These are phyloP conservation scores for Podarcis raffonei DNA, from an alignment of 2,113 vertebrate species.

Conservation along the genomic window DNA sequence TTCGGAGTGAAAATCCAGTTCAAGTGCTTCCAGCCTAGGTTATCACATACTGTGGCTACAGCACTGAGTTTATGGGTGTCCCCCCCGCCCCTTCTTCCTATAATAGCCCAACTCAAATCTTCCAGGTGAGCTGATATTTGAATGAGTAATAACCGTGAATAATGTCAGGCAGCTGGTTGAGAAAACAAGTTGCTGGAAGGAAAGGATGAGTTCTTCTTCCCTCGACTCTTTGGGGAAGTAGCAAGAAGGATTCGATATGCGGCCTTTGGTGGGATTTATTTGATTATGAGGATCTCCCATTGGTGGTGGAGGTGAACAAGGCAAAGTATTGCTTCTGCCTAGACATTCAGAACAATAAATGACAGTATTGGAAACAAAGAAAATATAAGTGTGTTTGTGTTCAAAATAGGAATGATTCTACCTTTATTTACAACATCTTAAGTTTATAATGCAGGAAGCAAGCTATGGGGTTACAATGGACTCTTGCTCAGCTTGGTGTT, in stretches of 20 bases:
- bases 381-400: too few relatives aligned
- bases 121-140: background rate
- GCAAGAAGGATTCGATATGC: background rate
- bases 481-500: background rate
- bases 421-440: background rate
- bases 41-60: too few relatives aligned
- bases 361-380: background rate
- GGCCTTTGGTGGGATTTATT: background rate
- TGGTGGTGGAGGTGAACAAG: background rate
- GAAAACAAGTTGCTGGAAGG: too few relatives aligned
- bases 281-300: too few relatives aligned
- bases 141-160: background rate
- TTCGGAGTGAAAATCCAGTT: too few relatives aligned
- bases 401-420: too few relatives aligned
- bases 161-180: background rate
- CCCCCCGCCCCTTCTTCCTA: background rate
- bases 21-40: too few relatives aligned
- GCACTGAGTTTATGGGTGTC: background rate
- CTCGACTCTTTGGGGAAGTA: background rate
- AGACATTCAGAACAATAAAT: background rate
- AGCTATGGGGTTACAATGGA: background rate
- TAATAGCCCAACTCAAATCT: background rate
- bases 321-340: background rate
- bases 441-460: background rate
- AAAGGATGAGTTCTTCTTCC: background rate